Percentiles rank a stretch among this genome's conserved stretches.
Conservation (phyloP, 1,140 invertebrate genomes). For the Coptotermes formosanus region DNA sequence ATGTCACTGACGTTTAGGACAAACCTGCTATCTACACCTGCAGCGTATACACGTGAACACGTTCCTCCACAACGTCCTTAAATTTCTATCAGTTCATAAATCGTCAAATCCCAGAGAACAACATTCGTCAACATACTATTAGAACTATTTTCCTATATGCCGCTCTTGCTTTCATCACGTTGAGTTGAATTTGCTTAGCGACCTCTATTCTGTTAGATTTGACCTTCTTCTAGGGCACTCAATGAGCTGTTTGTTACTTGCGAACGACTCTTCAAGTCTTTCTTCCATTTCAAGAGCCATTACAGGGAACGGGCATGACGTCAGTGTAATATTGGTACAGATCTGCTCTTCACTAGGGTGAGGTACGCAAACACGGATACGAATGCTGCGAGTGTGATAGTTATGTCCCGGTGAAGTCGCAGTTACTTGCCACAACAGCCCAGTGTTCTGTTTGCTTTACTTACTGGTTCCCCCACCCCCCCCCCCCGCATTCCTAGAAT, state of each 20-base stretch:
- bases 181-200: not conserved
- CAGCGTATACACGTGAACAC: no score
- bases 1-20: no score
- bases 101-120: no score
- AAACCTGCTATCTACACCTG: no score
- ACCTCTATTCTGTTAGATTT: not conserved
- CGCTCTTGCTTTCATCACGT: not conserved
- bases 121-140: no score
- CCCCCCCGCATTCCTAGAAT: not conserved
- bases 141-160: not conserved
- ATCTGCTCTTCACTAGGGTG: not conserved
- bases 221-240: constrained; percentile 3
- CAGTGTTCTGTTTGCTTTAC: not conserved
- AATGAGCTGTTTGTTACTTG: constrained; percentile 9
- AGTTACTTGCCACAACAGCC: not conserved
- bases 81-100: no score
- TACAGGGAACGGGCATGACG: not conserved
- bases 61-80: no score
- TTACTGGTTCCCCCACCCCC: not conserved
- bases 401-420: not conserved
- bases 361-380: not conserved
- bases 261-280: not conserved
- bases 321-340: constrained; percentile 7
- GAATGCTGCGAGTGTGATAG: not conserved
- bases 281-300: not conserved